Conservation (phyloP, 2,888 invertebrate species). For the Drosophila incognita region DNA sequence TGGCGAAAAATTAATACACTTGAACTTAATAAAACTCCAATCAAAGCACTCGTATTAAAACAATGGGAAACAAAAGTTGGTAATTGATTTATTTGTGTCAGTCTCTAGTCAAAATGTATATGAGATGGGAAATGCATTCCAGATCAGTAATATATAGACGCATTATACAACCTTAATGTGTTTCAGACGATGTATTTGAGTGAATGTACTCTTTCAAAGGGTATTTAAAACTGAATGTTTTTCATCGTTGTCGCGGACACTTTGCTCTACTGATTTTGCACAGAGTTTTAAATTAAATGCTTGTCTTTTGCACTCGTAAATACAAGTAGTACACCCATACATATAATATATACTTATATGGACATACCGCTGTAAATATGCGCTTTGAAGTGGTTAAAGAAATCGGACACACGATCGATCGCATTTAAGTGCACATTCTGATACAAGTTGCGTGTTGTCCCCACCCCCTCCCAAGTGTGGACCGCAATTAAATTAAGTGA, state of each 20-base stretch:
- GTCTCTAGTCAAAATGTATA: neutral
- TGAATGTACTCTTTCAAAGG: neutral
- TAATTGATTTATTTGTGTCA: neutral
- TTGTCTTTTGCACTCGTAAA: slow-evolving; percentile 10
- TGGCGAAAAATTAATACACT: slow-evolving; percentile 9
- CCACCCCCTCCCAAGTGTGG: neutral
- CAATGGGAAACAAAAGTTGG: neutral
- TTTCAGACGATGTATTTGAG: neutral
- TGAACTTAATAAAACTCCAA: neutral
- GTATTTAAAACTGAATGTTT: slow-evolving; percentile 24
- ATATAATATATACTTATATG: slow-evolving; percentile 8
- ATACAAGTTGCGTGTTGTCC: neutral
- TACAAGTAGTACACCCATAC: neutral
- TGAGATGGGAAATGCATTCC: neutral
- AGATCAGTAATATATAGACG: neutral
- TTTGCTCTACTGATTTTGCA: slow-evolving; percentile 32
- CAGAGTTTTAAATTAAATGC: slow-evolving; percentile 38
- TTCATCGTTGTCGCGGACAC: slow-evolving; percentile 18
- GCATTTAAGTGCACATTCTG: slow-evolving; percentile 8
- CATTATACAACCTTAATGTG: neutral
- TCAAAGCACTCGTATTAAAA: neutral
- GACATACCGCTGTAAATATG: slow-evolving; percentile 10
- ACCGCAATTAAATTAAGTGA: neutral
- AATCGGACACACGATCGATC: slow-evolving; percentile 28
- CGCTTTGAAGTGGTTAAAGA: slow-evolving; percentile 5